Percentiles rank a stretch among this genome's conserved stretches.
Conservation (phyloP, 2,888 invertebrate genomes). For the Hypolimnas misippus region DNA sequence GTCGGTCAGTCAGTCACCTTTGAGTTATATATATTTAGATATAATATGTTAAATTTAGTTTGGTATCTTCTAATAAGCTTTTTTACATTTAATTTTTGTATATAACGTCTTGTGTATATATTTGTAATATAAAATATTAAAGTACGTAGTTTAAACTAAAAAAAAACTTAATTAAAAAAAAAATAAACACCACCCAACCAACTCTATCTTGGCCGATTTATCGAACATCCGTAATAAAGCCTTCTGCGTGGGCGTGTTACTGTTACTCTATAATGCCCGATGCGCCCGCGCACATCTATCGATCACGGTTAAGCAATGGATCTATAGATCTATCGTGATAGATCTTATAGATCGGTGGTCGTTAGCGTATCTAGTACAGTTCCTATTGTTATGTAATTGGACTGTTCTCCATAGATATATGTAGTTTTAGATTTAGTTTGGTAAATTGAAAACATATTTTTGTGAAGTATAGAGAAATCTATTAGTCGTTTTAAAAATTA, state of each 20-base stretch:
- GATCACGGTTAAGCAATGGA: slow-evolving; percentile 29
- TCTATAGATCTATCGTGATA: slow-evolving; percentile 19
- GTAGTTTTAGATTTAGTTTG: background rate
- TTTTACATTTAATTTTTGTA: no score
- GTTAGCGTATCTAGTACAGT: slow-evolving; percentile 14
- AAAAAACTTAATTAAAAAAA: background rate
- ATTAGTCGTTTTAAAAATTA: no score
- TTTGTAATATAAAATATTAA: no score
- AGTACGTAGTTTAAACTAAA: no score
- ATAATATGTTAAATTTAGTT: no score
- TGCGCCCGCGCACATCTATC: slow-evolving; percentile 25
- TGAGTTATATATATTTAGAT: no score
- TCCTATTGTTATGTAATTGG: slow-evolving; percentile 21
- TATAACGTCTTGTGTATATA: no score
- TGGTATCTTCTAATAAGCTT: no score
- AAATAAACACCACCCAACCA: no score
- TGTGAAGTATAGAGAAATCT: no score
- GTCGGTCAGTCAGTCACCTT: no score
- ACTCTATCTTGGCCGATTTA: slow-evolving; percentile 12
- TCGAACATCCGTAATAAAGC: slow-evolving; percentile 27
- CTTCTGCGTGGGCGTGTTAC: slow-evolving; percentile 38
- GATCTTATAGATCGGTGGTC: background rate
- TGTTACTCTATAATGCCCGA: slow-evolving; percentile 33
- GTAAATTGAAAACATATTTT: no score
- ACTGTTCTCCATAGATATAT: slow-evolving; percentile 3